Evolutionary conservation across 2,888 invertebrate species (phyloP).

Genomic region (Campopleginae sp.): DNA sequence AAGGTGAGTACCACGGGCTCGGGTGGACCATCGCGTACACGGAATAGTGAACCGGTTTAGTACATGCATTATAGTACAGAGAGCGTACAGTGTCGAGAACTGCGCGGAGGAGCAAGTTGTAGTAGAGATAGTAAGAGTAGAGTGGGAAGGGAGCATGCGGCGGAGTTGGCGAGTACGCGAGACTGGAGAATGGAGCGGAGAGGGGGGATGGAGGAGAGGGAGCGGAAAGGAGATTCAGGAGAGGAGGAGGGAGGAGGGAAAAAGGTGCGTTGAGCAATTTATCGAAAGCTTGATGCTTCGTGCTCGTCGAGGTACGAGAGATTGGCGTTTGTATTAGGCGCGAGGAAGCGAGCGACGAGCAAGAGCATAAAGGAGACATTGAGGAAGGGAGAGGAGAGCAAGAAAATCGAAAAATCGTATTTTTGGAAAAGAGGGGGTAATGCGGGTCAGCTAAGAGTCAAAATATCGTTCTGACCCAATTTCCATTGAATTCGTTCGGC

Average conservation of each 20-base stretch:
- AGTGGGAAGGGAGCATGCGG: slow-evolving; percentile 55
- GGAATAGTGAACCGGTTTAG: slow-evolving; percentile 13
- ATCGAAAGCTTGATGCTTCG: slow-evolving; percentile 63
- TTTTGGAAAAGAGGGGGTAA: slow-evolving; percentile 4
- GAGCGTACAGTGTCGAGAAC: slow-evolving; percentile 24
- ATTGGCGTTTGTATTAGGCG: background rate
- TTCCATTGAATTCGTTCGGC: too few relatives aligned
- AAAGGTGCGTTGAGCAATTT: slow-evolving; percentile 57
- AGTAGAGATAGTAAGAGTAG: slow-evolving; percentile 58
- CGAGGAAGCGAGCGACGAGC: background rate
- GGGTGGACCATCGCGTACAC: slow-evolving; percentile 15
- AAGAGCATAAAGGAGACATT: background rate
- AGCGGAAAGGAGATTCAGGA: background rate
- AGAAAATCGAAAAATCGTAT: background rate
- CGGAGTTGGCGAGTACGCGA: slow-evolving; percentile 36
- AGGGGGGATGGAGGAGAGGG: slow-evolving; percentile 8
- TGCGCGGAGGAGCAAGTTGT: slow-evolving; percentile 40
- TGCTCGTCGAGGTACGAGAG: slow-evolving; percentile 15
- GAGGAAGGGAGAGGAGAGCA: slow-evolving; percentile 11
- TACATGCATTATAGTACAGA: slow-evolving; percentile 38
- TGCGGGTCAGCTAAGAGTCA: background rate
- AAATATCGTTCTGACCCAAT: too few relatives aligned
- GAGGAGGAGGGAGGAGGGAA: slow-evolving; percentile 31
- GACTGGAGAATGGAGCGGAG: slow-evolving; percentile 5
- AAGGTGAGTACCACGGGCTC: background rate